Evolutionary conservation across 2,797 vertebrate genomes (phyloP), one percentile per base, ranked within the genome.

Genomic region (Pyrocephalus nanus): DNA sequence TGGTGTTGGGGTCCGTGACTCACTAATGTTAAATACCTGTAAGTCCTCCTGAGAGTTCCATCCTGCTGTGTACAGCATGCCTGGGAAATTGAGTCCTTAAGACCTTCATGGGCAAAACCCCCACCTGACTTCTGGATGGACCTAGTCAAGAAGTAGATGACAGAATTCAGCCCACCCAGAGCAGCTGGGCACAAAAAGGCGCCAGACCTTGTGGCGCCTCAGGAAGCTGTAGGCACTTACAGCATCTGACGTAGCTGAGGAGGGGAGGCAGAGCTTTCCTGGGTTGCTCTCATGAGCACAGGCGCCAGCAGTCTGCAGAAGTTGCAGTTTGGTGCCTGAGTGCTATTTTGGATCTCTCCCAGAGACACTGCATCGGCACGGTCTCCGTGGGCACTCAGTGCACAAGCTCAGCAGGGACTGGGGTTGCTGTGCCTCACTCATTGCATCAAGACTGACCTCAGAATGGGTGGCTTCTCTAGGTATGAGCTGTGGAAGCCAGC

Each of bases 311-410:
- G 95, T 95, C 96, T 96, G 95, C 86, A 22, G 0, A 21, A 95
- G 93, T 51, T 90, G 90, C 86, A 79, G 70, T 96, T 82, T 1
- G 27, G 74, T 92, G 94, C 90, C 90, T 96, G 95, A 96, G 94
- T 96, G 96, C 92, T 93, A 15, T 92, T 94, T 82, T 96, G 96
- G 94, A 96, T 94, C 60, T 67, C 71, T 95, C 94, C 96, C 94
- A 97, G 94, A 86, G 92, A 69, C 5, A n/a, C 90, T 65, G 72
- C 79, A 64, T 55, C 2, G 2, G 40, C 86, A 6, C 15, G 43
- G 30, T 73, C 51, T 50, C 69, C 0, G 43, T 38, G 81, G 75
- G 78, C 84, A 62, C 67, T 48, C 58, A 15, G 36, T 14, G 40
- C 2, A 4, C 72, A 15, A 69, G 65, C 65, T 80, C 71, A 12